Evolutionary conservation across 2,113 vertebrate genomes (phyloP).

Genomic region (Campylorhamphus procurvoides): DNA sequence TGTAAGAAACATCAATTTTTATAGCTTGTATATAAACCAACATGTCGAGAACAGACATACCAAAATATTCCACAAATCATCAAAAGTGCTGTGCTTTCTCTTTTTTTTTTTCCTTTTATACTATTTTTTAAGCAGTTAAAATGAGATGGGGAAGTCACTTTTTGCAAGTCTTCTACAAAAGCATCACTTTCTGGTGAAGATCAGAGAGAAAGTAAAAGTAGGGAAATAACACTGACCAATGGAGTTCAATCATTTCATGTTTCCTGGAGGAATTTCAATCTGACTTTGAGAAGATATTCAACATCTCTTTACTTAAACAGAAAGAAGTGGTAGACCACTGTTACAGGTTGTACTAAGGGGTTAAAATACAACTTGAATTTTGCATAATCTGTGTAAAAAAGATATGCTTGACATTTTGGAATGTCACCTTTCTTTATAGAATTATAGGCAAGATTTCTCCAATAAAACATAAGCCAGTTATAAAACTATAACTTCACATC

Average conservation of each 20-base stretch:
- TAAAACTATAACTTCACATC: conserved; percentile 90
- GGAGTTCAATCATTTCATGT: conserved; percentile 55
- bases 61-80: conserved; percentile 65
- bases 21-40: conserved; percentile 69
- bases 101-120: conserved; percentile 1
- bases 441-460: conserved; percentile 87
- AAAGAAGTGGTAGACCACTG: conserved; percentile 84
- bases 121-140: conserved; percentile 35
- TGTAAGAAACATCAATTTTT: conserved; percentile 67
- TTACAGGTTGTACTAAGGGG: conserved; percentile 84
- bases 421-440: conserved; percentile 87
- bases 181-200: conserved; percentile 61
- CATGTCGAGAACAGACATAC: conserved; percentile 73
- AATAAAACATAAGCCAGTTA: conserved; percentile 88
- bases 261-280: conserved; percentile 74
- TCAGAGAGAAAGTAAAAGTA: conserved; percentile 68
- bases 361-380: conserved; percentile 85
- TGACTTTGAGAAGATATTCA: conserved; percentile 77
- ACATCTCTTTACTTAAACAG: conserved; percentile 79
- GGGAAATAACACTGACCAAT: conserved; percentile 71
- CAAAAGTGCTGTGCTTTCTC: conserved; percentile 81
- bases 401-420: conserved; percentile 87
- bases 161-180: conserved; percentile 69
- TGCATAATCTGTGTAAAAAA: conserved; percentile 89
- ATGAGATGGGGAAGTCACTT: conserved; percentile 70